These are phyloP conservation scores for Itoplectis maculator DNA, from an alignment of 2,888 invertebrate species.

Conservation along the genomic window DNA sequence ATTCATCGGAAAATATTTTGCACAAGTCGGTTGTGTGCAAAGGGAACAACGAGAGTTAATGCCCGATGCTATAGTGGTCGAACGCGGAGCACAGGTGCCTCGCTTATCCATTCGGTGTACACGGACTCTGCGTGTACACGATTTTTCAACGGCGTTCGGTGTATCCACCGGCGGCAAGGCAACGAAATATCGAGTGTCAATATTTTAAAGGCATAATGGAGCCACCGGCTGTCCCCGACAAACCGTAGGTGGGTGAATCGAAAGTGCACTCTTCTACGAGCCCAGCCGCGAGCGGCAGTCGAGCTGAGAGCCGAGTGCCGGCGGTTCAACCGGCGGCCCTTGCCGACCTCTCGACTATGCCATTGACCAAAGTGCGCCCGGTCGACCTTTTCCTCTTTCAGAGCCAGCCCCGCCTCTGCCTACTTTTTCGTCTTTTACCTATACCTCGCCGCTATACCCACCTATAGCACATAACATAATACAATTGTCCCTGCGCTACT, in stretches of 20 bases:
- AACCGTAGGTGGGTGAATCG: constrained; percentile 73
- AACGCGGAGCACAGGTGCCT: constrained; percentile 8
- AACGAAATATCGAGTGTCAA: constrained; percentile 79
- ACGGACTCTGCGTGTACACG: constrained; percentile 5
- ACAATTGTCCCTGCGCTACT: constrained; percentile 2
- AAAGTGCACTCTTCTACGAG: constrained; percentile 74
- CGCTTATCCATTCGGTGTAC: constrained; percentile 4
- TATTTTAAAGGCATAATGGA: constrained; percentile 80
- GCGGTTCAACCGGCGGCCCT: constrained; percentile 27
- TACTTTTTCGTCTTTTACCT: constrained; percentile 30
- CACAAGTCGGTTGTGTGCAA: too few species aligned
- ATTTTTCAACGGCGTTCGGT: constrained; percentile 34
- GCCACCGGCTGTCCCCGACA: constrained; percentile 72
- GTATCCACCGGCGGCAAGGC: constrained; percentile 15
- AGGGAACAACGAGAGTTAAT: background rate
- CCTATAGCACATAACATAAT: constrained; percentile 14
- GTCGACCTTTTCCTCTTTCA: constrained; percentile 57
- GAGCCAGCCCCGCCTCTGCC: constrained; percentile 44
- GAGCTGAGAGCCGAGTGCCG: constrained; percentile 48
- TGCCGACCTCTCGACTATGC: constrained; percentile 70
- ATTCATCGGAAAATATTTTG: background rate
- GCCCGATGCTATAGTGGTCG: background rate
- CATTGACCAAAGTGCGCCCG: constrained; percentile 73
- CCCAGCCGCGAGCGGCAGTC: constrained; percentile 31
- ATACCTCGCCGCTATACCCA: background rate